Evolutionary conservation across 2,113 vertebrate genomes (phyloP), one percentile per base, ranked within the genome.

Genomic region (Microtus richardsoni): DNA sequence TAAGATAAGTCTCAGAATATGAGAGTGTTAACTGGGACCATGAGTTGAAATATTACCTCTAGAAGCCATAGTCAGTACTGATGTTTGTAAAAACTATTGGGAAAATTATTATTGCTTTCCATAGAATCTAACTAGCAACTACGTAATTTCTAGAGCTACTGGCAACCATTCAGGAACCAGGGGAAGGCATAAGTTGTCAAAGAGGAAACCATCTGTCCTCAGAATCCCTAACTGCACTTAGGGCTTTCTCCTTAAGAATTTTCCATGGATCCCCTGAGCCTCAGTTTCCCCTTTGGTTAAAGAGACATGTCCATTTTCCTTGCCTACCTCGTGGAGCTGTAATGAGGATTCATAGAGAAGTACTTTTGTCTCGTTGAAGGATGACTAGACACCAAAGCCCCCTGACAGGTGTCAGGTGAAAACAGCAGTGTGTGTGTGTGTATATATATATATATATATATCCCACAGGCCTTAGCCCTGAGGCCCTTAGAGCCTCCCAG

Each of bases 291-390:
- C 7, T 5, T 13, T 19, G 24, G 60, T 85, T 74, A 41, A 19
- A 85, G 13, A 36, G 1, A 33, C 44, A 44, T 2, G 41, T 70
- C 30, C 33, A 16, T 30, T 39, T 52, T 22, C 94, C 74, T 70
- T 44, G 74, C 96, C 94, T 91, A 93, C 93, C 95, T 97, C 93
- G 73, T 26, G 79, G 91, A 96, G 88, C 80, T 96, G 62, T 83
- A 73, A 52, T 91, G n/a, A 92, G 97, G 79, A 84, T 7, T 41
- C 47, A 4, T 2, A 30, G 54, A 52, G 71, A 87, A 87, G 95
- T 91, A 93, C 92, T 86, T 86, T 77, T 66, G 82, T 52, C 44
- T 44, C 77, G 49, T 71, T 0, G 3, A 28, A 88, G 89, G 93
- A 47, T 21, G 71, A 91, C 0, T 64, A 24, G 33, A 90, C 82